These are phyloP conservation scores for Sebastes dallii DNA, from an alignment of 2,797 vertebrate genomes.

Conservation along the genomic window DNA sequence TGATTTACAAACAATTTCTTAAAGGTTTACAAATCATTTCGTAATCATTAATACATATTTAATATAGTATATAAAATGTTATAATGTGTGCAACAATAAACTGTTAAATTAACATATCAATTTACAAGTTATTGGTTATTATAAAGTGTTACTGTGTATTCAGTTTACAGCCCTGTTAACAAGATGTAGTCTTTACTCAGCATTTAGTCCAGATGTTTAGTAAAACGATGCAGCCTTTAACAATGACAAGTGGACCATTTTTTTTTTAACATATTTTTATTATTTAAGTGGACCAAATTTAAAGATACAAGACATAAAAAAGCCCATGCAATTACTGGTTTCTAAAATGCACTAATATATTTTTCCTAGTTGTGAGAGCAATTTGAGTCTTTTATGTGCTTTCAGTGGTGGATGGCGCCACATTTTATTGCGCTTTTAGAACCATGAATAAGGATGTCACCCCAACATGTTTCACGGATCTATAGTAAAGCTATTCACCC, in stretches of 20 bases:
- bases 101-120: too few species aligned
- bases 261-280: too few species aligned
- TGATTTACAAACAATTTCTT: too few species aligned
- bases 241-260: not conserved
- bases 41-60: too few species aligned
- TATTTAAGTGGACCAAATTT: not conserved
- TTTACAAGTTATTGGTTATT: too few species aligned
- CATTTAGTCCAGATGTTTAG: slow-evolving; percentile 3
- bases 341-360: not conserved
- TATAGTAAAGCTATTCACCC: not conserved
- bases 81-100: too few species aligned
- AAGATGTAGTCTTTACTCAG: not conserved
- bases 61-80: too few species aligned
- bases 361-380: not conserved
- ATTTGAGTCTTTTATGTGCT: slow-evolving; percentile 1
- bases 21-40: too few species aligned
- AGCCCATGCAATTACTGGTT: not conserved
- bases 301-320: slow-evolving; percentile 3
- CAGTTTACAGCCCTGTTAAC: slow-evolving; percentile 15
- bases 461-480: not conserved
- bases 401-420: not conserved
- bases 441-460: not conserved
- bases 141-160: not conserved
- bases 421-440: not conserved
- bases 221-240: not conserved